Conservation (phyloP, 2,888 invertebrate genomes). For the Artemia sp. region DNA sequence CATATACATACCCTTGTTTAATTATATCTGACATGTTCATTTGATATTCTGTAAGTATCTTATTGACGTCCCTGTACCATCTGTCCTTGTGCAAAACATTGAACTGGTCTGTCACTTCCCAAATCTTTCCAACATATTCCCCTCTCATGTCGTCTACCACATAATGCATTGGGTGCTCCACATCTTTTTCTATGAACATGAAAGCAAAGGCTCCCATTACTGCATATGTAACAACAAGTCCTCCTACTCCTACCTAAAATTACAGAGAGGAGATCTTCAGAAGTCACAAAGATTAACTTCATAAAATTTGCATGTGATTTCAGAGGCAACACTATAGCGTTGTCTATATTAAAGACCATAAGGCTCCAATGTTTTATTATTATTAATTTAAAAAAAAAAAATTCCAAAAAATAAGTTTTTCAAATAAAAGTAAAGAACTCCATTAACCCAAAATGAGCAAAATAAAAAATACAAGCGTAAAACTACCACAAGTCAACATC, state of each 20-base stretch:
- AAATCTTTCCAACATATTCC: slow-evolving; percentile 37
- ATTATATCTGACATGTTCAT: slow-evolving; percentile 36
- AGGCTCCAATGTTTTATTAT: too few relatives aligned
- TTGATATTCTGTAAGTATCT: slow-evolving; percentile 27
- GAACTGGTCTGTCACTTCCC: slow-evolving; percentile 45
- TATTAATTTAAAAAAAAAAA: too few relatives aligned
- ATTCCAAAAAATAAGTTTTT: too few relatives aligned
- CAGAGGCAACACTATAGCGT: too few relatives aligned
- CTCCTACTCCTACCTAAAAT: slow-evolving; percentile 50
- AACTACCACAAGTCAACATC: too few relatives aligned
- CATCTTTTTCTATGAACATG: slow-evolving; percentile 52
- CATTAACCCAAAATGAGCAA: too few relatives aligned
- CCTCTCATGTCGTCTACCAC: slow-evolving; percentile 35
- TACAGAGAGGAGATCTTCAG: too few relatives aligned
- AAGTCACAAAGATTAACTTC: too few relatives aligned
- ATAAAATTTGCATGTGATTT: too few relatives aligned
- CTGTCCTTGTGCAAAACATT: slow-evolving; percentile 47
- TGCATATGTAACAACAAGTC: slow-evolving; percentile 67
- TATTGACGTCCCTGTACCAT: slow-evolving; percentile 26
- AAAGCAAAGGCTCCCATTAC: slow-evolving; percentile 67
- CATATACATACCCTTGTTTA: background rate
- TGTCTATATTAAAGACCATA: too few relatives aligned
- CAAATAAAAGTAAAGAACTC: too few relatives aligned
- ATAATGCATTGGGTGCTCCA: slow-evolving; percentile 30
- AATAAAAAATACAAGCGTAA: too few relatives aligned